phyloP scores from a whole-genome alignment of 1,140 invertebrate species.

The Drosophila pseudoananassae region DNA sequence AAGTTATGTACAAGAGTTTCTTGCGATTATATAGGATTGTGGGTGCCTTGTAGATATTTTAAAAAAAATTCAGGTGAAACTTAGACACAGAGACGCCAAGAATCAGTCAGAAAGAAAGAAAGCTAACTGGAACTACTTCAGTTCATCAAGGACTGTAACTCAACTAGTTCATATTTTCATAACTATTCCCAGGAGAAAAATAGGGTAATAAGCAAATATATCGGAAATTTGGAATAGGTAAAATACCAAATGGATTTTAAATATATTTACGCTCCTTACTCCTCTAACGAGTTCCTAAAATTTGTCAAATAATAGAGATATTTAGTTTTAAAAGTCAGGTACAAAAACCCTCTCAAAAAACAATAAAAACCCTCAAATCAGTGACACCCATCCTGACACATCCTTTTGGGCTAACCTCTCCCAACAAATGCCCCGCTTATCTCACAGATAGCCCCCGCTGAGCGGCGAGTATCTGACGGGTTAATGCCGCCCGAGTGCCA shows the following conservation, averaged over 20 bases:
- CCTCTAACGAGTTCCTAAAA: neutral
- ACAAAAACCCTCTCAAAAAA: neutral
- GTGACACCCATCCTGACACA: constrained; percentile 13
- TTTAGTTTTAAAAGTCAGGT: neutral
- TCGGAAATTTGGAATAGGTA: too few species aligned
- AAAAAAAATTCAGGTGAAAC: neutral
- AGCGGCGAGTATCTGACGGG: constrained; percentile 24
- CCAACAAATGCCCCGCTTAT: constrained; percentile 21
- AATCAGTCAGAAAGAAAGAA: neutral
- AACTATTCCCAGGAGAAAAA: too few species aligned
- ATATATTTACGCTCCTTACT: too few species aligned
- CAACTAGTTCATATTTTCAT: too few species aligned
- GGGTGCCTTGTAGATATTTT: too few species aligned
- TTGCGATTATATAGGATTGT: neutral
- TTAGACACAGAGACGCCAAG: neutral
- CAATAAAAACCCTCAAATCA: constrained; percentile 19
- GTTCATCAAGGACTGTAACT: too few species aligned
- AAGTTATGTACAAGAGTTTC: constrained; percentile 23
- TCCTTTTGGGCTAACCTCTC: constrained; percentile 4
- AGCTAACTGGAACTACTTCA: neutral
- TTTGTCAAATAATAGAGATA: neutral
- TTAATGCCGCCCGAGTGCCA: constrained; percentile 21
- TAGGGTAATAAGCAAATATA: too few species aligned
- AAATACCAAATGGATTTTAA: too few species aligned
- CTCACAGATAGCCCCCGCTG: constrained; percentile 21